A percentile compares a stretch with the other conserved stretches of the same genome.
phyloP scores from a whole-genome alignment of 2,888 invertebrate species.

The Drosophila falleni region DNA sequence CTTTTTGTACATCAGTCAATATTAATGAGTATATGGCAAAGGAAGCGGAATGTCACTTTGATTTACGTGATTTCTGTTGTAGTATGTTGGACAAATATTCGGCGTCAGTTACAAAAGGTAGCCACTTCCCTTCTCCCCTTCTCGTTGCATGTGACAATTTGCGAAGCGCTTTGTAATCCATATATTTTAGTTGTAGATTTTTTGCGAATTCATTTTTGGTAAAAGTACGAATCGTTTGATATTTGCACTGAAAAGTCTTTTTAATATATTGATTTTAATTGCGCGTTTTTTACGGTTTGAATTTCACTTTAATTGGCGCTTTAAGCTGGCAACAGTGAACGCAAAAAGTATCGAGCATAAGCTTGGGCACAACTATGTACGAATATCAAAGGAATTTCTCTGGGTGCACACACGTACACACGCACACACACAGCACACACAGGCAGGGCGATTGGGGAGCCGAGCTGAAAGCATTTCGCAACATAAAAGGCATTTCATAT shows the following conservation, averaged over 20 bases:
- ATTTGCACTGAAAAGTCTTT: conserved; percentile 70
- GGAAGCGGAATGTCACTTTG: conserved; percentile 69
- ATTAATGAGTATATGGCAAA: conserved; percentile 8
- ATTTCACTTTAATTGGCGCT: conserved; percentile 46
- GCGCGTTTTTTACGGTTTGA: conserved; percentile 15
- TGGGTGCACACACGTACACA: conserved; percentile 19
- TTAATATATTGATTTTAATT: conserved; percentile 72
- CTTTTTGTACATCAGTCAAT: neutral
- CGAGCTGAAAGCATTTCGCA: conserved; percentile 53
- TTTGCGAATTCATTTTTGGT: conserved; percentile 55
- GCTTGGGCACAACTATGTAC: conserved; percentile 34
- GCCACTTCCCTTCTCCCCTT: neutral
- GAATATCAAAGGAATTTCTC: conserved; percentile 63
- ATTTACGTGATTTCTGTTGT: conserved; percentile 70
- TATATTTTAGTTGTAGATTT: conserved; percentile 27
- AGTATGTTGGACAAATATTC: conserved; percentile 19
- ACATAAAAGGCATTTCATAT: conserved; percentile 72
- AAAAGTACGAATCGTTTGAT: neutral
- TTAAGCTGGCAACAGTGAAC: conserved; percentile 45
- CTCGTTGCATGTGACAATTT: conserved; percentile 19
- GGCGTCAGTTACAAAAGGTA: conserved; percentile 16
- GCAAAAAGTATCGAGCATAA: conserved; percentile 35
- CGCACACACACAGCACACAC: neutral
- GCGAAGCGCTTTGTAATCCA: conserved; percentile 26
- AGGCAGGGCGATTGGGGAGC: neutral